A percentile compares a stretch with the other conserved stretches of the same genome.
phyloP scores from a whole-genome alignment of 1,140 invertebrate genomes.

The Halesus radiatus region DNA sequence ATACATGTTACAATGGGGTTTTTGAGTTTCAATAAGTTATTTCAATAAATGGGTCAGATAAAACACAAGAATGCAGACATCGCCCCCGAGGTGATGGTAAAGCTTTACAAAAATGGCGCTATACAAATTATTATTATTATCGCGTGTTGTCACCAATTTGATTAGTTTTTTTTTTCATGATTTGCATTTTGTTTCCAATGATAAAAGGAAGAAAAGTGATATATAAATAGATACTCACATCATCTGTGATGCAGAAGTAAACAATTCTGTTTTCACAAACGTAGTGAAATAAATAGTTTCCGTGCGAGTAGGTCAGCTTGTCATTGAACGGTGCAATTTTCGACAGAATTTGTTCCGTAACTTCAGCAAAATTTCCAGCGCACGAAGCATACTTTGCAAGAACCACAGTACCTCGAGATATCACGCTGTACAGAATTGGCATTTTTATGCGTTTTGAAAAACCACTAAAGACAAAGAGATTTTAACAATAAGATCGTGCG shows the following conservation, averaged over 20 bases:
- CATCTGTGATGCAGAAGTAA: constrained; percentile 95
- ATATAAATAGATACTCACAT: constrained; percentile 78
- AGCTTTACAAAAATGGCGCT: too few relatives aligned
- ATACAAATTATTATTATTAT: too few relatives aligned
- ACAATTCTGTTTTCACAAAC: constrained; percentile 88
- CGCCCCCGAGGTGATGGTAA: too few relatives aligned
- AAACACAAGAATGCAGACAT: too few relatives aligned
- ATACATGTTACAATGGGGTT: too few relatives aligned
- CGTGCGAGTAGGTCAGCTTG: constrained; percentile 93
- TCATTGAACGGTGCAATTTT: constrained; percentile 89
- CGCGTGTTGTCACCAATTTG: too few relatives aligned
- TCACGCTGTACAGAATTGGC: constrained; percentile 91
- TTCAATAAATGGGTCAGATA: too few relatives aligned
- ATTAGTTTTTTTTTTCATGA: too few relatives aligned
- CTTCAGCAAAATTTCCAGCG: constrained; percentile 93
- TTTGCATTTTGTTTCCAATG: too few relatives aligned
- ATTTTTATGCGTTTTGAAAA: constrained; percentile 66
- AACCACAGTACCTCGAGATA: constrained; percentile 88
- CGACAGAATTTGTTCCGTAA: constrained; percentile 90
- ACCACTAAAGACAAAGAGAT: constrained; percentile 42
- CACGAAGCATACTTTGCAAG: constrained; percentile 92
- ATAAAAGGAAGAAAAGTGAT: too few relatives aligned
- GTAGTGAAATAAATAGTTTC: constrained; percentile 93
- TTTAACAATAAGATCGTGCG: constrained; percentile 25
- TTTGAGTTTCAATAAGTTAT: too few relatives aligned